These are phyloP conservation scores for Amphipyra tragopoginis DNA, from an alignment of 2,888 invertebrate genomes.

Conservation along the genomic window DNA sequence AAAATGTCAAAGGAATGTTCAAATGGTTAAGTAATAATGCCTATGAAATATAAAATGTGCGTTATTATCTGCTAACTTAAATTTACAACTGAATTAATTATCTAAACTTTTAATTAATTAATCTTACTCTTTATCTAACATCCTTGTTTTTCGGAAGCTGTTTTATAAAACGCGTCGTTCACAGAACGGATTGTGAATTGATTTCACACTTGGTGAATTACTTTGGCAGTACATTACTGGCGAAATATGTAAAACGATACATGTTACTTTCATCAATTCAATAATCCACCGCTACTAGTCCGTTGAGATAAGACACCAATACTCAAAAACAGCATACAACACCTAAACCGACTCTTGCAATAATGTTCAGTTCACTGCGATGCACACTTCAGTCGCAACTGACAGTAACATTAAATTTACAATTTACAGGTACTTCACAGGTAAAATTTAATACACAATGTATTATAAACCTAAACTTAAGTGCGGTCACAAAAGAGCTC, in stretches of 20 bases:
- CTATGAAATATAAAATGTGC: slow-evolving; percentile 88
- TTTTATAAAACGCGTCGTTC: slow-evolving; percentile 86
- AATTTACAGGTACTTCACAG: slow-evolving; percentile 89
- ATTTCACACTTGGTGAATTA: slow-evolving; percentile 85
- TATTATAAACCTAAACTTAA: slow-evolving; percentile 85
- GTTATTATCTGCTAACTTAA: slow-evolving; percentile 89
- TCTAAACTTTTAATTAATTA: slow-evolving; percentile 86
- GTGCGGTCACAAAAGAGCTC: slow-evolving; percentile 85
- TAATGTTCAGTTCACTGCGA: slow-evolving; percentile 85
- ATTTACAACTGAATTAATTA: slow-evolving; percentile 88
- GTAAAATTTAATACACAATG: slow-evolving; percentile 85
- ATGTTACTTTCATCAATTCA: slow-evolving; percentile 78
- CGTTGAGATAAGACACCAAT: slow-evolving; percentile 81
- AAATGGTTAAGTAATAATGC: slow-evolving; percentile 89
- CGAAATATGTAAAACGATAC: slow-evolving; percentile 76
- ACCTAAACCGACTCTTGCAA: slow-evolving; percentile 72
- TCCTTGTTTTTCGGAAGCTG: slow-evolving; percentile 86
- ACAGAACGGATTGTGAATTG: slow-evolving; percentile 88
- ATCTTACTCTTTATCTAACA: slow-evolving; percentile 84
- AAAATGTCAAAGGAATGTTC: slow-evolving; percentile 89
- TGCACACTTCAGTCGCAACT: slow-evolving; percentile 78
- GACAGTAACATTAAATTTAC: slow-evolving; percentile 85
- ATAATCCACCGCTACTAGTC: slow-evolving; percentile 76
- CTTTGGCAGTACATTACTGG: slow-evolving; percentile 89
- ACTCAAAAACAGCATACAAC: slow-evolving; percentile 85